Conservation (phyloP, 2,113 vertebrate genomes). For the Canis aureus region DNA sequence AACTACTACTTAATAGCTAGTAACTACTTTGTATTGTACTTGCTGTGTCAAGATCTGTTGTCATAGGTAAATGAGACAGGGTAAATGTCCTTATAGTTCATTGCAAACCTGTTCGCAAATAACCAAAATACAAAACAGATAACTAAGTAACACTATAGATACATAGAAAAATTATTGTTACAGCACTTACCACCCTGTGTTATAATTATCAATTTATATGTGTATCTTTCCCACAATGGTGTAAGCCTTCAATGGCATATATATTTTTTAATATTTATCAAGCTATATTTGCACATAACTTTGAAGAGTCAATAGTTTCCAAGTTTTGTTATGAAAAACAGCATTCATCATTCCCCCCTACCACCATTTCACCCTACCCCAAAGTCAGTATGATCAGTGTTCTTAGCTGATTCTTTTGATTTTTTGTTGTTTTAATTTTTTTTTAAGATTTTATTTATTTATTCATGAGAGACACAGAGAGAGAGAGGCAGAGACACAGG, state of each 20-base stretch:
- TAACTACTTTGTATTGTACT: constrained; percentile 3
- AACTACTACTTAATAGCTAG: constrained; percentile 29
- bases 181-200: neutral
- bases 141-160: neutral
- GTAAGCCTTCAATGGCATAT: neutral
- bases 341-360: neutral
- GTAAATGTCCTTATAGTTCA: constrained; percentile 7
- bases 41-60: constrained; percentile 7
- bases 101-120: neutral
- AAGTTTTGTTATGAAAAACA: constrained; percentile 19
- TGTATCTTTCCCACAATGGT: neutral
- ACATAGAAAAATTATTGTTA: neutral
- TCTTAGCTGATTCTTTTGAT: neutral
- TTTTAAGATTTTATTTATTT: no score
- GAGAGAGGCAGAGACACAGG: no score
- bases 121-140: neutral
- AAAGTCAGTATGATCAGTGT: neutral
- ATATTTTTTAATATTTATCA: constrained; percentile 24
- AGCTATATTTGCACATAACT: neutral
- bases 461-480: no score
- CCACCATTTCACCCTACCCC: neutral
- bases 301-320: neutral
- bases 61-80: neutral
- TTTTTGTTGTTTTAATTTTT: neutral
- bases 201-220: neutral